These are phyloP conservation scores for Yasuhikotakia modesta DNA, from an alignment of 2,797 vertebrate species.

Conservation along the genomic window DNA sequence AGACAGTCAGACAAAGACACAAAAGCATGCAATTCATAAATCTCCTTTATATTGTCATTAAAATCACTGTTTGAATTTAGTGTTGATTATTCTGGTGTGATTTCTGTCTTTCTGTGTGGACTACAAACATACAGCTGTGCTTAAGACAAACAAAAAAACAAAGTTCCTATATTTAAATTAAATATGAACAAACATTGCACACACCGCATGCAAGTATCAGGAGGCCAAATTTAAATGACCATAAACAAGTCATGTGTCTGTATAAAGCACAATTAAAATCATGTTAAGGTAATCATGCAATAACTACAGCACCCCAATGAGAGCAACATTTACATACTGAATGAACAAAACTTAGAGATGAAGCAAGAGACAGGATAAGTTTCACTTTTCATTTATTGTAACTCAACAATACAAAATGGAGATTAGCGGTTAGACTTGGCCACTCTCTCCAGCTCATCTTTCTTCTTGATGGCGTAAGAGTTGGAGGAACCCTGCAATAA, in stretches of 20 bases:
- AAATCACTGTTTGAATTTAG: too few relatives aligned
- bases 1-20: conserved; percentile 19
- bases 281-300: background rate
- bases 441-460: conserved; percentile 94
- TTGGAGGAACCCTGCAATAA: conserved; percentile 87
- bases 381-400: conserved; percentile 71
- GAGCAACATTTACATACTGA: background rate
- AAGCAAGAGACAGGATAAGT: background rate
- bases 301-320: background rate
- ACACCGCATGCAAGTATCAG: too few relatives aligned
- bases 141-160: too few relatives aligned
- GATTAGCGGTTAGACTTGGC: conserved; percentile 87
- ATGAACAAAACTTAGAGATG: background rate
- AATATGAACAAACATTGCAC: background rate
- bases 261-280: background rate
- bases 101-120: too few relatives aligned
- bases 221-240: background rate
- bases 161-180: background rate
- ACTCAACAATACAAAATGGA: conserved; percentile 64
- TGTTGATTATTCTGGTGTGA: too few relatives aligned
- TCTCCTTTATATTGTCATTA: too few relatives aligned
- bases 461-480: conserved; percentile 98
- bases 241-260: conserved; percentile 40
- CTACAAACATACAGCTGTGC: too few relatives aligned
- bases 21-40: background rate